phyloP scores from a whole-genome alignment of 2,888 invertebrate genomes.

The Amphiduros pacificus region DNA sequence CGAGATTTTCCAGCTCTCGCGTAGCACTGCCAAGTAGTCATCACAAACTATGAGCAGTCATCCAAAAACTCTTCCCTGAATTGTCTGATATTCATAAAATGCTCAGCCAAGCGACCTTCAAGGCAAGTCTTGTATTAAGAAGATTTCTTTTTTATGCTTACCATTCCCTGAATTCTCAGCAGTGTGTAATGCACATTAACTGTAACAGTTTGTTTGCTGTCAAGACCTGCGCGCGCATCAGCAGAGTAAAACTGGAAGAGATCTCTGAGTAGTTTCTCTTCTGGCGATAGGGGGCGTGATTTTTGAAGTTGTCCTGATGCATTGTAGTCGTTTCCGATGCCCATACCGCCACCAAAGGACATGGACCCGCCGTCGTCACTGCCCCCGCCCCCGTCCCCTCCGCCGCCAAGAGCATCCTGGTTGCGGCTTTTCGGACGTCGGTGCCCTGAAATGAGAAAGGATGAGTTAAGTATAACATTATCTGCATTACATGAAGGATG shows the following conservation, averaged over 20 bases:
- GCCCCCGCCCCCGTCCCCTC: not conserved
- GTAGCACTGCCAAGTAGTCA: no score
- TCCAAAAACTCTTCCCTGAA: no score
- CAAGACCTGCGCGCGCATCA: slow-evolving; percentile 14
- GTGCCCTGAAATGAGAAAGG: no score
- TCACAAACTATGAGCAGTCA: no score
- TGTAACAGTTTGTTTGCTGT: slow-evolving; percentile 7
- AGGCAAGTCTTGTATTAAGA: no score
- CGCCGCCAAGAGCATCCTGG: not conserved
- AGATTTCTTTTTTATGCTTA: no score
- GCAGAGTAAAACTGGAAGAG: slow-evolving; percentile 6
- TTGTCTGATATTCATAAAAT: no score
- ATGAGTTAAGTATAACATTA: no score
- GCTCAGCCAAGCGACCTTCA: no score
- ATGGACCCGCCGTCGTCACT: not conserved
- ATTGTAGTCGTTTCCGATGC: not conserved
- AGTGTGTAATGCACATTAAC: slow-evolving; percentile 11
- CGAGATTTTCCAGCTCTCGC: no score
- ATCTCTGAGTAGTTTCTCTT: slow-evolving; percentile 13
- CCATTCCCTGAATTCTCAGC: slow-evolving; percentile 18
- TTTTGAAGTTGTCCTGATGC: not conserved
- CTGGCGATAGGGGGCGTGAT: not conserved
- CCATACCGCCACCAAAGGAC: not conserved
- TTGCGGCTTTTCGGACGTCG: not conserved
- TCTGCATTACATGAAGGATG: no score